Conservation (phyloP, 2,113 vertebrate genomes). For the Callipepla californica region DNA sequence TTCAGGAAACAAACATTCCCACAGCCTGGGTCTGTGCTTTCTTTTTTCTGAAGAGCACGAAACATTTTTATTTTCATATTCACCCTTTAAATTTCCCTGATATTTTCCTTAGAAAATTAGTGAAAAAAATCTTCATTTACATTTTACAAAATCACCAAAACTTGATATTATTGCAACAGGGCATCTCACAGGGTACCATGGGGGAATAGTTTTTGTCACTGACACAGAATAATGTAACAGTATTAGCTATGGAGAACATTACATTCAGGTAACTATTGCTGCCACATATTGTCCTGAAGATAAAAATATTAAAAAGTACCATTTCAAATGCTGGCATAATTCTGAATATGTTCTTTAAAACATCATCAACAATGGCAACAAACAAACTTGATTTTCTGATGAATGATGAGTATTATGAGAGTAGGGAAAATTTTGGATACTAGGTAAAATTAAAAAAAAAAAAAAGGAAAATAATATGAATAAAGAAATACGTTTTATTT, state of each 20-base stretch:
- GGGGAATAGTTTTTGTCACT: neutral
- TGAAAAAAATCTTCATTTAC: neutral
- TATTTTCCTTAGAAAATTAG: neutral
- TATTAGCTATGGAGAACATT: neutral
- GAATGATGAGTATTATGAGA: neutral
- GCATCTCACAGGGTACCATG: neutral
- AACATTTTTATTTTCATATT: neutral
- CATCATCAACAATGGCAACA: no score
- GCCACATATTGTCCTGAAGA: neutral
- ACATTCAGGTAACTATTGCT: constrained; percentile 2
- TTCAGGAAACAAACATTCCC: neutral
- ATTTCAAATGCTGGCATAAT: neutral
- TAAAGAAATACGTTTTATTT: neutral
- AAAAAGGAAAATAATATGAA: neutral
- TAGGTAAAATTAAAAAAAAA: neutral
- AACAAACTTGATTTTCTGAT: neutral
- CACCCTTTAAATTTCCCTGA: neutral
- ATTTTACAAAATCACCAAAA: neutral
- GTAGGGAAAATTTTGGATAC: neutral
- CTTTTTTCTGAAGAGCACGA: neutral
- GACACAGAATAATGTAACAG: neutral
- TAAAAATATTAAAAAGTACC: neutral
- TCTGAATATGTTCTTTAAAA: neutral
- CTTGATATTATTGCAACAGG: neutral
- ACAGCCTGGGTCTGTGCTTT: neutral